Evolutionary conservation across 2,797 vertebrate species (phyloP), one percentile per base, ranked within the genome.

Genomic region (Masticophis lateralis): DNA sequence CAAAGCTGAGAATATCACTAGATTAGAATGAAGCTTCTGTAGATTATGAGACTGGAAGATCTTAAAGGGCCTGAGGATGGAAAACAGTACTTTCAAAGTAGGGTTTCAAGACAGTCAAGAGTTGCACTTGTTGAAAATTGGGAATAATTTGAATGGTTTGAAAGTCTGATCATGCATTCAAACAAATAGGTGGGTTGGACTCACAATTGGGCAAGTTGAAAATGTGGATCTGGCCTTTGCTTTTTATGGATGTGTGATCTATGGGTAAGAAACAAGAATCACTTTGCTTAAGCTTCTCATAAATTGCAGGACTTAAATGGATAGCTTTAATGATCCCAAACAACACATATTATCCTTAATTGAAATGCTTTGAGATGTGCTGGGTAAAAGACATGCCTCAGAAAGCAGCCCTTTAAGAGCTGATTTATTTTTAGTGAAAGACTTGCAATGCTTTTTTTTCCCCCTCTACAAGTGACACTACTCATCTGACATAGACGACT

Each of bases 401-500:
- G 74, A 51, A 95, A 95, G 86, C 89, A 28, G 11, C 3, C 1
- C 92, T 59, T 59, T 91, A 93, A 94, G 0, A 13, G 91, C 5
- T 87, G 53, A 69, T 95, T 88, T 74, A 13, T 61, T 55, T 18
- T 92, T 37, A 25, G 47, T 63, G 32, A 61, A 37, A 87, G 59
- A n/a, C 28, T 83, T 83, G 74, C 37, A 43, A 79, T 79, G 69
- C 18, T 18, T 55, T 55, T 53, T 28, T 56, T 32, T 5, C 12
- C 94, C 0, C 94, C 89, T 92, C 92, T 2, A 1, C 22, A 94
- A 94, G 25, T 47, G 63, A 91, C 93, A 16, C 22, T 92, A 60
- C 37, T 53, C 57, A 94, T 89, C 51, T 92, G 43, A 92, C 95
- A 93, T 60, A 27, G 94, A 96, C 92, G 51, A 86, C 53, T 92